Base-by-base conservation (phyloP, 64 coral and sea anemone species). In the Trachythela sp. region DNA sequence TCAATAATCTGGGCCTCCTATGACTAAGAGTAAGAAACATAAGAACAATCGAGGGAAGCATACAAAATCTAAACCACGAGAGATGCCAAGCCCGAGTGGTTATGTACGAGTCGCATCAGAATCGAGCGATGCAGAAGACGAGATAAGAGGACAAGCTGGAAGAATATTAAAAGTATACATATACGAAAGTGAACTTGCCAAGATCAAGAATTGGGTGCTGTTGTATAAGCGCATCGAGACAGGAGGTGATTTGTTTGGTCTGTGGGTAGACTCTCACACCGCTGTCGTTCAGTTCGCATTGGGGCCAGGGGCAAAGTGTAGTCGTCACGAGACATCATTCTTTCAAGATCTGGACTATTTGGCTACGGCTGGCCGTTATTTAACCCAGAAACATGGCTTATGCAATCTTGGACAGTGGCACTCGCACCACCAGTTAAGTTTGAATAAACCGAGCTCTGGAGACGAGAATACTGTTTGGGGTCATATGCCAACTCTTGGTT, bases 361-460 rank as follows among this genome's bases (percentile, higher is more conserved):
- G 0, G 75, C 13, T 8, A 80, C 13, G 3, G 75, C 37, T 34
- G 75, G 75, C 31, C 10, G 37, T 39, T 30, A 80, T 13, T 37
- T 80, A 30, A 80, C 32, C 34, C 31, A 80, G 15, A 35, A 80
- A 80, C 75, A 80, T 29, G 75, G 75, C 75, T 37, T 80, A 18
- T 80, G 75, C 30, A 80, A 80, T 29, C 31, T 80, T 8, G 75
- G 75, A 37, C 75, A 80, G 75, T 80, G 75, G 75, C 75, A 80
- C 35, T 80, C 75, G 33, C 75, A 80, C 20, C 75, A 80, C 20
- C 31, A 35, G 34, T 29, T 80, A 0, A 17, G 37, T 80, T 37
- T 80, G 33, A 17, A 20, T 10, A 14, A 39, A 9, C 75, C 75
- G 15, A 80, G 75, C 30, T 10, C 9, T 18, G 75, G 75, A 37